These are phyloP conservation scores for Elaphurus davidianus DNA, from an alignment of 2,113 vertebrate genomes.

Conservation along the genomic window DNA sequence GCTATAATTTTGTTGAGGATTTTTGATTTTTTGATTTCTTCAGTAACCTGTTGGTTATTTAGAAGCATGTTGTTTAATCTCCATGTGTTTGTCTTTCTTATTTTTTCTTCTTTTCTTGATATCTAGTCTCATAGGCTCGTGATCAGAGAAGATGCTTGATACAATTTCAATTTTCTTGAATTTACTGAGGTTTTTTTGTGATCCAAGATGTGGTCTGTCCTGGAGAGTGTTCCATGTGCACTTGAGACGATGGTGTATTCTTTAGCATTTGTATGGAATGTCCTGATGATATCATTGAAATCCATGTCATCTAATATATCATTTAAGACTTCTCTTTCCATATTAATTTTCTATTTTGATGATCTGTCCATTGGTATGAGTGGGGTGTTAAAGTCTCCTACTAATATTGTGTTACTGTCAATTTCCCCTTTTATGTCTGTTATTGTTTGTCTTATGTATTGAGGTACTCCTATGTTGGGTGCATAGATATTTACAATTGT, in stretches of 20 bases:
- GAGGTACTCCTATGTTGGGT: background rate
- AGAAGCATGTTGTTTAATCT: background rate
- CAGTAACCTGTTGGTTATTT: background rate
- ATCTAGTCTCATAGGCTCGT: background rate
- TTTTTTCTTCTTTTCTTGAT: background rate
- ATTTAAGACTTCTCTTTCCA: background rate
- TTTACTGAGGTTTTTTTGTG: background rate
- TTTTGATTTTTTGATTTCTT: background rate
- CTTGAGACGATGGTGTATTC: background rate
- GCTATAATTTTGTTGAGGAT: background rate
- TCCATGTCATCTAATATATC: background rate
- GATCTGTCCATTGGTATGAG: background rate
- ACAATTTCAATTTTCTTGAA: background rate
- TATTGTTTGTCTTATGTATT: background rate
- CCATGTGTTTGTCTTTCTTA: background rate
- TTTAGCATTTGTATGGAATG: background rate
- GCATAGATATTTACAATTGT: background rate
- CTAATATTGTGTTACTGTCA: background rate
- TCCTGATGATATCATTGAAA: background rate
- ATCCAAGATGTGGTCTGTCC: background rate
- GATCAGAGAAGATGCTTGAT: background rate
- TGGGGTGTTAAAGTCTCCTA: background rate
- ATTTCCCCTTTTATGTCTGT: background rate
- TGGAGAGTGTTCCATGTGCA: background rate
- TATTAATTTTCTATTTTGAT: background rate